Conservation (phyloP, 2,797 vertebrate genomes). For the Picus viridis region DNA sequence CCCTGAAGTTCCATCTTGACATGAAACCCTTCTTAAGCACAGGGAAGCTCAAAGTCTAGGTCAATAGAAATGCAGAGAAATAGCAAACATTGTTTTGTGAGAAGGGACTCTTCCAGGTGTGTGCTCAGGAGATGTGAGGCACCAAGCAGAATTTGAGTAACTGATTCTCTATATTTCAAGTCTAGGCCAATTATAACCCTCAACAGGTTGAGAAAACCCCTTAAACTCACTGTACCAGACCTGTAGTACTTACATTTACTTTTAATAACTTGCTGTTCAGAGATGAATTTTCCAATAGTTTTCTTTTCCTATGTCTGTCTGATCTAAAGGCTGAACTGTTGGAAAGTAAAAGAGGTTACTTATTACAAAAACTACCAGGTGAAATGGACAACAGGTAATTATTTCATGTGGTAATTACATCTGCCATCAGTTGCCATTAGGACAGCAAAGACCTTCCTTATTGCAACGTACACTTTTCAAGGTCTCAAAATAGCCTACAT, state of each 20-base stretch:
- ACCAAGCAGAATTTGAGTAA: not conserved
- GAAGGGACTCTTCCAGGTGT: not conserved
- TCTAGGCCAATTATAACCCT: not conserved
- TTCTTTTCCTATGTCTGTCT: constrained; percentile 95
- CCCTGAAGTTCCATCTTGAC: not conserved
- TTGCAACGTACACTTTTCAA: not conserved
- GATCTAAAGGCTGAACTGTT: constrained; percentile 86
- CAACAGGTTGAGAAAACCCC: not conserved
- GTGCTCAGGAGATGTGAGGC: not conserved
- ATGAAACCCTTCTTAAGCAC: not conserved
- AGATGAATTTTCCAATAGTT: constrained; percentile 88
- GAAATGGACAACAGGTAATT: not conserved
- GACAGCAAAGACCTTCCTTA: not conserved
- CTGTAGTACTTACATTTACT: constrained; percentile 87
- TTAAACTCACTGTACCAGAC: not conserved
- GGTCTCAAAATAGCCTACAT: not conserved
- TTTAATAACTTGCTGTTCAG: constrained; percentile 90
- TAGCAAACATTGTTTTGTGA: not conserved
- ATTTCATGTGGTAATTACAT: not conserved
- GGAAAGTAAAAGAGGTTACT: constrained; percentile 15
- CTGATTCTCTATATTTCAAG: not conserved
- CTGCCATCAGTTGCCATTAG: not conserved
- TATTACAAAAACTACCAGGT: not conserved
- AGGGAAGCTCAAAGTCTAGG: not conserved
- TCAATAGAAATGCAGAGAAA: not conserved